Percentiles rank a stretch among this genome's conserved stretches.
These are phyloP conservation scores for Hirtodrosophila duncani DNA, from an alignment of 2,888 invertebrate species.

Conservation along the genomic window DNA sequence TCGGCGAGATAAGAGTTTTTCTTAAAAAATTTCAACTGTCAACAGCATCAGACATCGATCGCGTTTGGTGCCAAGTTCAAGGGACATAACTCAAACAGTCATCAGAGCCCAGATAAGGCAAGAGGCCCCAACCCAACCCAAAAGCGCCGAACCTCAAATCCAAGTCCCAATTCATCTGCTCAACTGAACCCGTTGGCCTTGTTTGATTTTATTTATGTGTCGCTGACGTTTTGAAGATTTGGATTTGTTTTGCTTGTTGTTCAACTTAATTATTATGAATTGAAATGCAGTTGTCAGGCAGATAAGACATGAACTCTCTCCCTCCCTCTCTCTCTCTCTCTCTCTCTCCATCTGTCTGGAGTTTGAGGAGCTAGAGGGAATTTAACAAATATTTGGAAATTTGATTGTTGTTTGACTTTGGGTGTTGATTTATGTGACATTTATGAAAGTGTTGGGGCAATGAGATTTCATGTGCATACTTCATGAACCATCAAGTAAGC, in stretches of 20 bases:
- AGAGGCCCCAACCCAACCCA: too few relatives aligned
- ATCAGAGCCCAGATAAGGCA: too few relatives aligned
- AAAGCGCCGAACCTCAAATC: too few relatives aligned
- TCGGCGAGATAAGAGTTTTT: neutral
- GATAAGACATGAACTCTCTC: conserved; percentile 37
- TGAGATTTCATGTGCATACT: conserved; percentile 5
- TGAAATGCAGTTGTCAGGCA: conserved; percentile 52
- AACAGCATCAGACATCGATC: conserved; percentile 22
- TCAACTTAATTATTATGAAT: conserved; percentile 63
- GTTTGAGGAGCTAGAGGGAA: conserved; percentile 3
- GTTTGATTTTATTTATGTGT: neutral
- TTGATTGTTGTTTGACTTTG: conserved; percentile 16
- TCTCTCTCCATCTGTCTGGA: conserved; percentile 11
- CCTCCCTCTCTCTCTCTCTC: conserved; percentile 4
- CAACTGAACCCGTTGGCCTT: neutral
- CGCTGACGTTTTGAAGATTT: too few relatives aligned
- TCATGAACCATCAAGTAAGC: conserved; percentile 19
- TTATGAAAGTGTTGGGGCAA: conserved; percentile 37
- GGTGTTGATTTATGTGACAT: conserved; percentile 57
- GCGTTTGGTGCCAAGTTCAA: conserved; percentile 29
- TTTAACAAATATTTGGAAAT: conserved; percentile 4
- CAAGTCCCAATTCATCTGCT: too few relatives aligned
- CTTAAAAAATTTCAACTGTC: conserved; percentile 39
- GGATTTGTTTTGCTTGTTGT: conserved; percentile 34
- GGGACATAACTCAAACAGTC: conserved; percentile 36